These are phyloP conservation scores for Leptinotarsa texana DNA, from an alignment of 1,140 invertebrate genomes.

Conservation along the genomic window DNA sequence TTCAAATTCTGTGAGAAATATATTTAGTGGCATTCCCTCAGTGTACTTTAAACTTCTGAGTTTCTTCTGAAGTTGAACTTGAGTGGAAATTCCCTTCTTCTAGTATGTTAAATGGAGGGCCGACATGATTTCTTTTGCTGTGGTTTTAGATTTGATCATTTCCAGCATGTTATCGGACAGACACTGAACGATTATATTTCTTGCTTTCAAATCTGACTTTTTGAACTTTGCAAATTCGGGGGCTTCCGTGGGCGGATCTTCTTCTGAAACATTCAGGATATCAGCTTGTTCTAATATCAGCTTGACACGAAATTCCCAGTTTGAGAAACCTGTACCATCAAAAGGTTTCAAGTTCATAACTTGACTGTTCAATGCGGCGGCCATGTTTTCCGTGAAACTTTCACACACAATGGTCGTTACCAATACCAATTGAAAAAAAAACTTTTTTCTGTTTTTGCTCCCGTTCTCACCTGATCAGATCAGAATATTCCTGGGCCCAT, in stretches of 20 bases:
- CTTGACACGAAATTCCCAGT: slow-evolving; percentile 37
- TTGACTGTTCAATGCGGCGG: neutral
- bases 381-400: slow-evolving; percentile 2
- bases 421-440: neutral
- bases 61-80: slow-evolving; percentile 10
- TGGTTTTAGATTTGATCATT: neutral
- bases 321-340: slow-evolving; percentile 29
- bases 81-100: slow-evolving; percentile 11
- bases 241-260: slow-evolving; percentile 23
- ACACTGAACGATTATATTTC: slow-evolving; percentile 28
- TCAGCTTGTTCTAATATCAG: slow-evolving; percentile 31
- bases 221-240: slow-evolving; percentile 10
- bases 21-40: slow-evolving; percentile 1
- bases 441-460: neutral
- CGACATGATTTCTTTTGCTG: neutral
- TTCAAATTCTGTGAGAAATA: neutral
- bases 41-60: slow-evolving; percentile 9
- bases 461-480: too few species aligned
- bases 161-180: slow-evolving; percentile 15
- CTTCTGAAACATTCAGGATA: slow-evolving; percentile 21
- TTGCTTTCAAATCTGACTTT: slow-evolving; percentile 31
- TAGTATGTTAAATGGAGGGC: neutral
- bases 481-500: neutral
- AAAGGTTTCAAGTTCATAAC: slow-evolving; percentile 29
- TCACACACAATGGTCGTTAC: neutral